A percentile compares a stretch with the other conserved stretches of the same genome.
Conservation (phyloP, 1,140 invertebrate genomes). For the Neodiprion virginianus region DNA sequence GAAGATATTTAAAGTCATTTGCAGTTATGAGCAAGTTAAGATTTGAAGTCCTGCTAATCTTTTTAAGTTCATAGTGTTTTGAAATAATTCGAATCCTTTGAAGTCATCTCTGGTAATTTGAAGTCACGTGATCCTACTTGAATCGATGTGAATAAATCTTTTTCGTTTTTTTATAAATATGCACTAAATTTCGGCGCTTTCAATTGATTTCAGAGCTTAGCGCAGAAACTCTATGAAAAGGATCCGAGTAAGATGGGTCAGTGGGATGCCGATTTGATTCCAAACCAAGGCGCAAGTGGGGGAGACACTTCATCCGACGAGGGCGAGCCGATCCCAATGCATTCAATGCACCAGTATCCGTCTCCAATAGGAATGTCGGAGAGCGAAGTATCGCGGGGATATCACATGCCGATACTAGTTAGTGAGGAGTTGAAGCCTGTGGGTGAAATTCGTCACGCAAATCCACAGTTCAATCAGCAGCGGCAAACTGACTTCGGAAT, state of each 20-base stretch:
- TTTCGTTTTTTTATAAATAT: constrained; percentile 10
- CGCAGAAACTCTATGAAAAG: constrained; percentile 83
- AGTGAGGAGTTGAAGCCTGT: constrained; percentile 36
- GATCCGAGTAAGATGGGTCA: constrained; percentile 77
- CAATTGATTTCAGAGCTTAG: constrained; percentile 69
- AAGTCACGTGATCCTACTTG: too few relatives aligned
- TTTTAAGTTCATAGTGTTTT: too few relatives aligned
- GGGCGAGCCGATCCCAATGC: constrained; percentile 46
- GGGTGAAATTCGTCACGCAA: constrained; percentile 30
- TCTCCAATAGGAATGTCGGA: constrained; percentile 27
- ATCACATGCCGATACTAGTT: constrained; percentile 42
- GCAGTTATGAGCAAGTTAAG: too few relatives aligned
- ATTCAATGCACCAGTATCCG: constrained; percentile 35
- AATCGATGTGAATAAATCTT: not conserved
- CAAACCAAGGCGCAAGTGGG: constrained; percentile 44
- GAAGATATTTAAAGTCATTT: too few relatives aligned
- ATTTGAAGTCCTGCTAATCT: too few relatives aligned
- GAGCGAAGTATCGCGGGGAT: constrained; percentile 37
- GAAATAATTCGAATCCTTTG: not conserved
- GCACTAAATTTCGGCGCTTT: constrained; percentile 22
- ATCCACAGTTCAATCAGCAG: constrained; percentile 35
- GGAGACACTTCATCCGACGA: constrained; percentile 59
- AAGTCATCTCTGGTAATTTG: not conserved
- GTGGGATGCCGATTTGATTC: constrained; percentile 58
- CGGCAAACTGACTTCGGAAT: constrained; percentile 23